phyloP scores from a whole-genome alignment of 2,888 invertebrate species.

The Thymelicus acteon region DNA sequence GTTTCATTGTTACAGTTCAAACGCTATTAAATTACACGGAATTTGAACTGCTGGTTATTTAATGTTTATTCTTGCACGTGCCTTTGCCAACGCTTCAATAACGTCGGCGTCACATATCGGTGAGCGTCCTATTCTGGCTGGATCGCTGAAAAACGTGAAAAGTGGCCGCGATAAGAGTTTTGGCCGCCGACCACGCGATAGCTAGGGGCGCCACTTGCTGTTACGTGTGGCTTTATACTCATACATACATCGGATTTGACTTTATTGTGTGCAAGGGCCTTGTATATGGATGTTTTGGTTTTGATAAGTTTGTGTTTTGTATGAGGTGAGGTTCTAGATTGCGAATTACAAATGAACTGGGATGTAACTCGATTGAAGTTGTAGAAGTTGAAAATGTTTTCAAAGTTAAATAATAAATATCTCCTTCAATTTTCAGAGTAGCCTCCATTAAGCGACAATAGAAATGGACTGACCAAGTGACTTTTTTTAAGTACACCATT shows the following conservation, averaged over 20 bases:
- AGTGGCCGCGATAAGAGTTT: conserved; percentile 76
- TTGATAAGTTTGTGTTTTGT: no score
- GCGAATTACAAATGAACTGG: no score
- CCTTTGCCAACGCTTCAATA: conserved; percentile 49
- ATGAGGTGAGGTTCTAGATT: no score
- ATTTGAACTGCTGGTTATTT: not conserved
- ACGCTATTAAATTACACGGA: not conserved
- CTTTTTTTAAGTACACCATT: no score
- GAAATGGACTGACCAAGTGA: no score
- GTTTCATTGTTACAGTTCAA: no score
- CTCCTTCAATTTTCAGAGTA: no score
- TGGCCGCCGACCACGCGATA: conserved; percentile 65
- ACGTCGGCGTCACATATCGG: conserved; percentile 52
- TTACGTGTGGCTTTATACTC: conserved; percentile 6
- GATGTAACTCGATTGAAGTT: no score
- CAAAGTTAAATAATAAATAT: no score
- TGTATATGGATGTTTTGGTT: not conserved
- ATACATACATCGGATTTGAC: conserved; percentile 2
- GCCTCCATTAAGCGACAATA: no score
- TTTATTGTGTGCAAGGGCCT: conserved; percentile 1
- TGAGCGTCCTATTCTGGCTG: conserved; percentile 38
- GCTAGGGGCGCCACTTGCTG: conserved; percentile 50
- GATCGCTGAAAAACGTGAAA: conserved; percentile 80
- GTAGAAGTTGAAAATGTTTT: no score
- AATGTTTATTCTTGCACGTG: conserved; percentile 9